Evolutionary conservation across 2,113 vertebrate genomes (phyloP).

Genomic region (Coptodon bakossiorum): DNA sequence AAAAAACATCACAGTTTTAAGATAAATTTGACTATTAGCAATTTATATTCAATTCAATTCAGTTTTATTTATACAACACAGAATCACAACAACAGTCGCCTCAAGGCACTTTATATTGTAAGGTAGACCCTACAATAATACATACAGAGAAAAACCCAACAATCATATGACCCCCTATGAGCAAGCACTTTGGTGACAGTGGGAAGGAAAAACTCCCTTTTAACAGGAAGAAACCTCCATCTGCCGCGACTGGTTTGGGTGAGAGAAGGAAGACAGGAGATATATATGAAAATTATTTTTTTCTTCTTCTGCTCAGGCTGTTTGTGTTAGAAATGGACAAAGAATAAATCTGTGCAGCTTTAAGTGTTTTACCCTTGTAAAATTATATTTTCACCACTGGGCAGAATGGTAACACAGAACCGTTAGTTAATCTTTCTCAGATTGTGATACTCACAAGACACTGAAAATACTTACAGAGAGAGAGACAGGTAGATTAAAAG

Average conservation of each 20-base stretch:
- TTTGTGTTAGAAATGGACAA: neutral
- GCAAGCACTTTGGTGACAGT: rapidly evolving
- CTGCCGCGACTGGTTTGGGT: rapidly evolving
- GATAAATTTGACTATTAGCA: neutral
- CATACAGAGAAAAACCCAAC: neutral
- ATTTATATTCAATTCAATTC: neutral
- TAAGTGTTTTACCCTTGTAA: neutral
- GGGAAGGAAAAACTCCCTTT: neutral
- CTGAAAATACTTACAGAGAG: neutral
- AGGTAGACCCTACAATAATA: neutral
- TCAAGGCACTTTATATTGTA: neutral
- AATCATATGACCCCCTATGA: neutral
- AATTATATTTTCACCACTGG: neutral
- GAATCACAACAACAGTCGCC: neutral
- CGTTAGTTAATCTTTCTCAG: neutral
- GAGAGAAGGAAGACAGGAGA: neutral
- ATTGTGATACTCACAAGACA: neutral
- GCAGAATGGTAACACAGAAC: neutral
- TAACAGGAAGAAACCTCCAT: neutral
- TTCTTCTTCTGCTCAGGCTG: neutral
- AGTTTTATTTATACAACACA: neutral
- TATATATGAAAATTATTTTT: neutral
- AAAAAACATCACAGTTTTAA: neutral
- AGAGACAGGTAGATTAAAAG: neutral
- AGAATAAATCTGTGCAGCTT: neutral